Conservation (phyloP, 1,140 invertebrate species). For the Glossosoma conforme region DNA sequence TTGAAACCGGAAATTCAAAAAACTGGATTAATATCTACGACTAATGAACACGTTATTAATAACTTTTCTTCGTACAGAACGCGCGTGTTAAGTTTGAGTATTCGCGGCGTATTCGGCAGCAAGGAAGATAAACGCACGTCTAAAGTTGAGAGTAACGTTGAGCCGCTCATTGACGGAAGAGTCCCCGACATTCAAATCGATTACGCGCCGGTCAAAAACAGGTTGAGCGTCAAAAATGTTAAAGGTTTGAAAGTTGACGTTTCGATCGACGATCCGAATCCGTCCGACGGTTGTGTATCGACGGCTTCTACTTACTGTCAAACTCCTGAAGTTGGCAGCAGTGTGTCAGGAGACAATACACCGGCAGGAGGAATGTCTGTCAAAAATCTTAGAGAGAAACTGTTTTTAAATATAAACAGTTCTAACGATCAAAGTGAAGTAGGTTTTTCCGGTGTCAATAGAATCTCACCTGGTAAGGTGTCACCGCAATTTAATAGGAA, state of each 20-base stretch:
- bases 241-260: constrained; percentile 45
- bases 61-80: constrained; percentile 28
- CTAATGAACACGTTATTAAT: constrained; percentile 48
- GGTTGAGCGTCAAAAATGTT: constrained; percentile 41
- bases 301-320: constrained; percentile 23
- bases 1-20: constrained; percentile 64
- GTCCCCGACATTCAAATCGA: constrained; percentile 12
- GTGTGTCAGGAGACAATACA: constrained; percentile 21
- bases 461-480: neutral
- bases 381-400: constrained; percentile 34
- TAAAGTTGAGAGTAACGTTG: constrained; percentile 4
- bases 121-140: constrained; percentile 18
- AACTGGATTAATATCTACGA: constrained; percentile 63
- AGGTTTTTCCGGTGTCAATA: too few species aligned
- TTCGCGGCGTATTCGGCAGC: constrained; percentile 18
- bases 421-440: too few species aligned
- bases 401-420: constrained; percentile 20
- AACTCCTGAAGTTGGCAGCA: constrained; percentile 34
- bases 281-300: constrained; percentile 16
- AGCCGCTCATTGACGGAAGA: neutral
- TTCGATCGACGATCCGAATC: neutral
- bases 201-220: constrained; percentile 5
- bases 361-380: constrained; percentile 29
- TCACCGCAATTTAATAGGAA: neutral
- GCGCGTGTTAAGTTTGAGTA: constrained; percentile 22